Evolutionary conservation across 2,113 vertebrate genomes (phyloP).

Genomic region (Rhinogobius similis): DNA sequence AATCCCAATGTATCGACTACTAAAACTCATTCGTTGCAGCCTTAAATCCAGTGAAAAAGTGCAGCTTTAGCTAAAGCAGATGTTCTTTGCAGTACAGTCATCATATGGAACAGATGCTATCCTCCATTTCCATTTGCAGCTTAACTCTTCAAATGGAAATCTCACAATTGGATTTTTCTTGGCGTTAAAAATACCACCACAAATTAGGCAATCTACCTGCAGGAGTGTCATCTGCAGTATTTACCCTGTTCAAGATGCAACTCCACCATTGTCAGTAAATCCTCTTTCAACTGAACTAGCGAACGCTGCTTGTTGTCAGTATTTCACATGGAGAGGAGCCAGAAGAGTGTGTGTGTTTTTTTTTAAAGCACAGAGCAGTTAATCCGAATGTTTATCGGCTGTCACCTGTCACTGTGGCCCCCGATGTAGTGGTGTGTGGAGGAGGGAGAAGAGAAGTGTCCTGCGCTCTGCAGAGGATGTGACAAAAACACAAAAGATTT

Average conservation of each 20-base stretch:
- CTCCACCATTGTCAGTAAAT: background rate
- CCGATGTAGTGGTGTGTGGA: background rate
- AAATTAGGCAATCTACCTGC: background rate
- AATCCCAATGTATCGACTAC: too few relatives aligned
- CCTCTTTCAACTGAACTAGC: background rate
- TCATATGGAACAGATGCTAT: too few relatives aligned
- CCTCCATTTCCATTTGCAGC: too few relatives aligned
- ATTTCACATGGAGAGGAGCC: slow-evolving; percentile 14
- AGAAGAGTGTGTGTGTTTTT: background rate
- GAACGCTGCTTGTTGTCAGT: background rate
- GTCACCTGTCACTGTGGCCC: slow-evolving; percentile 53
- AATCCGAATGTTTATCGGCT: slow-evolving; percentile 56
- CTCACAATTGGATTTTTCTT: background rate
- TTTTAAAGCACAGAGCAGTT: slow-evolving; percentile 19
- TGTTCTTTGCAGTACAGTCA: too few relatives aligned
- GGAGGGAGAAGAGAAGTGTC: background rate
- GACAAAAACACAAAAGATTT: slow-evolving; percentile 45
- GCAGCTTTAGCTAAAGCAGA: too few relatives aligned
- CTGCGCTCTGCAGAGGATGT: slow-evolving; percentile 25
- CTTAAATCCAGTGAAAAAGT: too few relatives aligned
- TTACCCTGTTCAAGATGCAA: background rate
- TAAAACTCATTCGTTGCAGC: too few relatives aligned
- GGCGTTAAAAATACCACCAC: background rate
- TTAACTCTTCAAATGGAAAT: background rate
- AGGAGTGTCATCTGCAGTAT: background rate